Conservation (phyloP, 2,888 invertebrate species). For the Oscheius myriophilus region DNA sequence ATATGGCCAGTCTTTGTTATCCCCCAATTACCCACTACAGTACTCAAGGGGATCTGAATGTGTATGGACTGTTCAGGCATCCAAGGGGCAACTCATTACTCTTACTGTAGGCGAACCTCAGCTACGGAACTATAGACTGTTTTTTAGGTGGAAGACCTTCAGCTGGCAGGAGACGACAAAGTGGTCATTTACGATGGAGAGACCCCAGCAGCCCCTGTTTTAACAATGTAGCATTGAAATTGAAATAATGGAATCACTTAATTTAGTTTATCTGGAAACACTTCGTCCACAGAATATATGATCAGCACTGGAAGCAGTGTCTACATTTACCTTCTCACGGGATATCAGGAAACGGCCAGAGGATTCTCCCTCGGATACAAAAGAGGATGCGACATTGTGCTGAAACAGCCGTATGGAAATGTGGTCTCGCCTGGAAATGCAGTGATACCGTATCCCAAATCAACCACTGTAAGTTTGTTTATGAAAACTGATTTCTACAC, state of each 20-base stretch:
- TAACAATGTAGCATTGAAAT: constrained; percentile 75
- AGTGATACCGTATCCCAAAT: constrained; percentile 58
- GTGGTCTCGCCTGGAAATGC: constrained; percentile 71
- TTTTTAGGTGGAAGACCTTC: constrained; percentile 60
- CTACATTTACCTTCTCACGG: constrained; percentile 92
- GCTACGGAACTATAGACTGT: neutral
- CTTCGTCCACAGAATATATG: constrained; percentile 72
- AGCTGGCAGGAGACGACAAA: constrained; percentile 78
- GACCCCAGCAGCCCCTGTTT: constrained; percentile 84
- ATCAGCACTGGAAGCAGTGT: constrained; percentile 89
- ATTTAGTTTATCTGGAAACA: constrained; percentile 52
- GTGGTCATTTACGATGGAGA: constrained; percentile 90
- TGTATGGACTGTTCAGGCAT: constrained; percentile 88
- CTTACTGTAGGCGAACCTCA: constrained; percentile 77
- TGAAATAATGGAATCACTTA: neutral
- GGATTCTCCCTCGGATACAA: constrained; percentile 89
- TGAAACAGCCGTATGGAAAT: constrained; percentile 66
- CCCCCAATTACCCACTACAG: constrained; percentile 89
- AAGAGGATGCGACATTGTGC: constrained; percentile 81
- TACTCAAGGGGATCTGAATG: constrained; percentile 97
- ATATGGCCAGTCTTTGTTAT: constrained; percentile 87
- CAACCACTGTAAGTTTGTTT: constrained; percentile 20
- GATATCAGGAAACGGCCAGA: constrained; percentile 81
- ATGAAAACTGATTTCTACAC: too few relatives aligned
- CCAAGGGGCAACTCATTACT: constrained; percentile 86